Percentiles rank a stretch among this genome's conserved stretches.
Evolutionary conservation across 2,888 invertebrate genomes (phyloP).

Genomic region (Andricus quercusramuli): DNA sequence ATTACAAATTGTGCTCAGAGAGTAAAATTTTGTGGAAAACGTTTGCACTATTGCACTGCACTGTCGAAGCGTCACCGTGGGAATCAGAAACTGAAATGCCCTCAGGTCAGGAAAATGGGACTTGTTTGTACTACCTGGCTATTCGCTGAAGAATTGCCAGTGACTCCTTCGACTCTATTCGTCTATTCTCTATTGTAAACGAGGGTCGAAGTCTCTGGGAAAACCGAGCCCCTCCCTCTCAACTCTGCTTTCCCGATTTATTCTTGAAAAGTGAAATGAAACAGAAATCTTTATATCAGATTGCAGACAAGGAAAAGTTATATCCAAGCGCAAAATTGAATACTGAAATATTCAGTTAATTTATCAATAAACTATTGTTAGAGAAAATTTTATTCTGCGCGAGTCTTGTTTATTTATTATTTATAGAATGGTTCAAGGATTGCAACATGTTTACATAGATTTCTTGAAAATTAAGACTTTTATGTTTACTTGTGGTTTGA

Average conservation of each 20-base stretch:
- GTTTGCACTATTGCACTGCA: neutral
- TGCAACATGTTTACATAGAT: neutral
- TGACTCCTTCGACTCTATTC: slow-evolving; percentile 19
- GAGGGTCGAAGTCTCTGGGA: slow-evolving; percentile 27
- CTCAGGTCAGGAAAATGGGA: slow-evolving; percentile 2
- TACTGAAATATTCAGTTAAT: no score
- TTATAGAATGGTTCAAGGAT: neutral
- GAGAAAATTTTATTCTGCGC: neutral
- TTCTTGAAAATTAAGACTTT: neutral
- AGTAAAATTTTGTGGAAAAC: neutral
- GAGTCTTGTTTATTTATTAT: neutral
- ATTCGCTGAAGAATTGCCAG: neutral
- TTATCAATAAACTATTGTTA: no score
- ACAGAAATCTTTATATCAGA: neutral
- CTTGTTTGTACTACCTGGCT: slow-evolving; percentile 37
- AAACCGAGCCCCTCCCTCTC: slow-evolving; percentile 17
- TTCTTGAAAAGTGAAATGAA: slow-evolving; percentile 10
- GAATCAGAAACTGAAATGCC: slow-evolving; percentile 21
- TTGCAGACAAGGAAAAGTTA: no score
- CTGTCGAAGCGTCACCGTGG: slow-evolving; percentile 3
- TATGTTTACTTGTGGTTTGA: neutral
- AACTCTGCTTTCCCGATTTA: neutral
- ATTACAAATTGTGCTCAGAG: neutral
- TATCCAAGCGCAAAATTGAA: no score
- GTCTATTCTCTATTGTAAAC: slow-evolving; percentile 14